phyloP scores from a whole-genome alignment of 2,113 vertebrate species.

The Sceloporus tristichus region DNA sequence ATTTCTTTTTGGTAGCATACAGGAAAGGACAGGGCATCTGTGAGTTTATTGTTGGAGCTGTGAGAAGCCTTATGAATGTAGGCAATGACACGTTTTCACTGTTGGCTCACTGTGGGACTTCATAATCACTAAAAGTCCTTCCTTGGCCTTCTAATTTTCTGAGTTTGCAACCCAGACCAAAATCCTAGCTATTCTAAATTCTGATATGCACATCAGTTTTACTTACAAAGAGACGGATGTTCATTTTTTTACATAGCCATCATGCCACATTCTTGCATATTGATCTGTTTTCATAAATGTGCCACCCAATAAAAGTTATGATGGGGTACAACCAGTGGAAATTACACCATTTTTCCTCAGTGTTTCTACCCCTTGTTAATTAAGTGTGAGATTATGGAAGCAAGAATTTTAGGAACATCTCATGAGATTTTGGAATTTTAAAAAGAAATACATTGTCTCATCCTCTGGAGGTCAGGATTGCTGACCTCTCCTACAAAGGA shows the following conservation, averaged over 20 bases:
- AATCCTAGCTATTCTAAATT: background rate
- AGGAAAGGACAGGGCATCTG: background rate
- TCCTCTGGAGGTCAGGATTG: background rate
- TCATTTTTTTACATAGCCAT: background rate
- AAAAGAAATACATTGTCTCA: background rate
- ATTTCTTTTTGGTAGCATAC: background rate
- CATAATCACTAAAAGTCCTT: background rate
- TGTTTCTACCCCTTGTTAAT: background rate
- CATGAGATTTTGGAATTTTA: background rate
- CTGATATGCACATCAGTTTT: background rate
- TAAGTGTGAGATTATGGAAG: background rate
- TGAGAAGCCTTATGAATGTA: background rate
- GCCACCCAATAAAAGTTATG: background rate
- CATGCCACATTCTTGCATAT: slow-evolving; percentile 7
- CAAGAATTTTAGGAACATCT: slow-evolving; percentile 1
- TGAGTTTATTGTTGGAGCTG: background rate
- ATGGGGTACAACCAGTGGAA: background rate
- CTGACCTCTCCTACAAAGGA: background rate
- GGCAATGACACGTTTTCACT: background rate
- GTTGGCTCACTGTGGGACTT: background rate
- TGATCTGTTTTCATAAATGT: background rate
- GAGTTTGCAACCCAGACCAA: background rate
- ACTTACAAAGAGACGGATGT: background rate
- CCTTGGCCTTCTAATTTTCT: background rate
- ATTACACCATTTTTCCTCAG: background rate